Evolutionary conservation across 2,888 invertebrate species (phyloP), one percentile per base, ranked within the genome.

Genomic region (Anarsia innoxiella): DNA sequence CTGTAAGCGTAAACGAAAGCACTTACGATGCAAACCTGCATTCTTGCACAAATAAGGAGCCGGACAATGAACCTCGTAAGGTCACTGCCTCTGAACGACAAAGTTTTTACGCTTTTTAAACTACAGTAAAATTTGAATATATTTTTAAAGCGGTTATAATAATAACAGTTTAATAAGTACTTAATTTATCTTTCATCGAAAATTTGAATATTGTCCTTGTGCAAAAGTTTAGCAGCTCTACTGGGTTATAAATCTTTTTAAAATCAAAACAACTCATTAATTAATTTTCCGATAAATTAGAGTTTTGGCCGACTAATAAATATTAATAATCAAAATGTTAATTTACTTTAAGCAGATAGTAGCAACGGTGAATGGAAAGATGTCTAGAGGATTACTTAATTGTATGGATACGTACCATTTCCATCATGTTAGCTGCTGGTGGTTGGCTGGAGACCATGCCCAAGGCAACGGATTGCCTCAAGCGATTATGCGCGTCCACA

Each of bases 391-490:
- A 25, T 4, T 9, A 25, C n/a, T n/a, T 9, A 25, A 25, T 5
- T 19, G 4, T 25, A 25, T 25, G 8, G n/a, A 25, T n/a, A 6
- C 86, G 72, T 76, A 93, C 93, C 88, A 95, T 90, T 87, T 94
- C 93, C 82, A 91, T 89, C 93, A 95, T 94, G 75, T 94, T 93
- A 53, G 92, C 90, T 14, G 94, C 91, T 36, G 91, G 90, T 12
- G 93, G 92, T 59, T 94, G 94, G 46, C 86, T 86, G 49, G 88
- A 86, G 56, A 93, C 89, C 62, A 90, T 90, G 31, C 95, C 95
- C 51, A 92, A 85, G 42, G 95, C 94, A 46, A 94, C 91, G 29
- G 88, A 86, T 71, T 93, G 93, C 59, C 95, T 86, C 46, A 93
- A 87, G 51, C 88, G 89, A 78, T 95, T 95, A 82, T 95, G 95